Evolutionary conservation across 2,888 invertebrate species (phyloP).

Genomic region (Augiades crinisus): DNA sequence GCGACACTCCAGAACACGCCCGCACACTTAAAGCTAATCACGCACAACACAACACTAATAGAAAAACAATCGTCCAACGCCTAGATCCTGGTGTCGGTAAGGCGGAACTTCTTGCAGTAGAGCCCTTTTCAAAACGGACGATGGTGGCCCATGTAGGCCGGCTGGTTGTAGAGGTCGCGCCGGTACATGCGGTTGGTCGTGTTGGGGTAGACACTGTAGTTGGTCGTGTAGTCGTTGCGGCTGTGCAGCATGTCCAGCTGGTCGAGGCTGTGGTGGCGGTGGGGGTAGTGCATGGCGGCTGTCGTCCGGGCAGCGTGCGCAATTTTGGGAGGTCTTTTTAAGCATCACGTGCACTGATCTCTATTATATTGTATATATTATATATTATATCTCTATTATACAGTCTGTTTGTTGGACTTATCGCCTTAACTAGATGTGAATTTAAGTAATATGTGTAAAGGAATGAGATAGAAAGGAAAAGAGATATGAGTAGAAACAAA

Average conservation of each 20-base stretch:
- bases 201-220: conserved; percentile 53
- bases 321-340: conserved; percentile 32
- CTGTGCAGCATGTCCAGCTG: conserved; percentile 72
- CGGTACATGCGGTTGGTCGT: conserved; percentile 53
- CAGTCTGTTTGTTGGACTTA: too few species aligned
- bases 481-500: too few species aligned
- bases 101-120: conserved; percentile 75
- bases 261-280: conserved; percentile 74
- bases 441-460: too few species aligned
- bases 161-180: conserved; percentile 65
- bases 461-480: too few species aligned
- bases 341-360: background rate
- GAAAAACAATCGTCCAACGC: conserved; percentile 55
- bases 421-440: too few species aligned
- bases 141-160: conserved; percentile 65
- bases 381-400: too few species aligned
- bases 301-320: conserved; percentile 66
- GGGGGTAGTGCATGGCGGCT: conserved; percentile 58
- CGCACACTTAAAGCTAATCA: conserved; percentile 38
- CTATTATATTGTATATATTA: too few species aligned
- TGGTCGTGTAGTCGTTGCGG: conserved; percentile 60
- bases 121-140: conserved; percentile 79
- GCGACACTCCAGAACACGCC: conserved; percentile 20
- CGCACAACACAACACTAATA: conserved; percentile 42
- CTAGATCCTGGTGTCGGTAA: conserved; percentile 70